phyloP scores from a whole-genome alignment of 2,113 vertebrate species.

The Oxygymnocypris stewartii region DNA sequence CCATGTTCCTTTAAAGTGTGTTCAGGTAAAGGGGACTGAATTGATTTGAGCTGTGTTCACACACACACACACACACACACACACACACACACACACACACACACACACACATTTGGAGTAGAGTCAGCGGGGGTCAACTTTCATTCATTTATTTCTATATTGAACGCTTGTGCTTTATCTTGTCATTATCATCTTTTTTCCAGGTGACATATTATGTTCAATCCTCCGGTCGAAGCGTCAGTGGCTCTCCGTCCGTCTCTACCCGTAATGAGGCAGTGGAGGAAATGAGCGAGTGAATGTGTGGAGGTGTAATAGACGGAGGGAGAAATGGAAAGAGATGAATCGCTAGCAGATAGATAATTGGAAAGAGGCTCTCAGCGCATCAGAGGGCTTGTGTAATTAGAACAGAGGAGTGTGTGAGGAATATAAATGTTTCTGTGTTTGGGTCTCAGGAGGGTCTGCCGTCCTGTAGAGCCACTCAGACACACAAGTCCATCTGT shows the following conservation, averaged over 20 bases:
- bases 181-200: conserved; percentile 26
- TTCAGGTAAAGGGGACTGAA: not conserved
- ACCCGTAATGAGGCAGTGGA: conserved; percentile 23
- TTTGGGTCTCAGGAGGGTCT: conserved; percentile 17
- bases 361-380: conserved; percentile 65
- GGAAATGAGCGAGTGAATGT: conserved; percentile 11
- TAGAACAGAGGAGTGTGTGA: conserved; percentile 41
- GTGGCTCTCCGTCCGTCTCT: not conserved
- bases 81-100: no score
- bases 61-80: no score
- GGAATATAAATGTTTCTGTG: conserved; percentile 39
- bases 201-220: conserved; percentile 6
- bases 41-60: not conserved
- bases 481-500: conserved; percentile 17
- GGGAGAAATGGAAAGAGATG: conserved; percentile 27
- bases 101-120: not conserved
- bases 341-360: conserved; percentile 69
- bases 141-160: not conserved
- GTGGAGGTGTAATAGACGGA: conserved; percentile 28
- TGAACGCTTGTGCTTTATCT: not conserved
- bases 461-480: conserved; percentile 18
- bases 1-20: not conserved
- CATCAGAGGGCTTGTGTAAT: conserved; percentile 38
- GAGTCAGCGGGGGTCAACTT: not conserved
- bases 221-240: not conserved